Conservation (phyloP, 2,888 invertebrate genomes). For the Idaea biselata region DNA sequence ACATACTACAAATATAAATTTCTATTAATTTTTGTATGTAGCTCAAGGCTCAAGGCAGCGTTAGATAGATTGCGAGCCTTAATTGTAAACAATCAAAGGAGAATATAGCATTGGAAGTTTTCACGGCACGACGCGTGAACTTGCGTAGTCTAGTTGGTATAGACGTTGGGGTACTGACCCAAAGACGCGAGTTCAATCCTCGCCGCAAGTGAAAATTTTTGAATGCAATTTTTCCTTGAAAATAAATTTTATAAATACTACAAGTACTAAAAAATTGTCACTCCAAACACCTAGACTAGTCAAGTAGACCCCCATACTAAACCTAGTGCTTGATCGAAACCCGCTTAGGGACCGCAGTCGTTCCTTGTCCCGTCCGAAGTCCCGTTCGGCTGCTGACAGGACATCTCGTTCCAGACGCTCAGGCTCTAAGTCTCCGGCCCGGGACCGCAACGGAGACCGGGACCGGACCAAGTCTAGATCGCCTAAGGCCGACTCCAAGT, state of each 20-base stretch:
- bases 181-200: too few species aligned
- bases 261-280: slow-evolving; percentile 17
- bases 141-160: too few species aligned
- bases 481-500: slow-evolving; percentile 63
- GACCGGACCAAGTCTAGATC: slow-evolving; percentile 74
- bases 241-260: not conserved
- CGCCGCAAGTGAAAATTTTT: too few species aligned
- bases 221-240: too few species aligned
- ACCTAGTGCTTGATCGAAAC: slow-evolving; percentile 18
- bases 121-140: too few species aligned
- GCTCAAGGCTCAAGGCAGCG: too few species aligned
- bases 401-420: slow-evolving; percentile 47
- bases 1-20: too few species aligned
- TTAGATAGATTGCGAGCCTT: too few species aligned
- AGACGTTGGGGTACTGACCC: too few species aligned
- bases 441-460: slow-evolving; percentile 31
- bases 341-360: slow-evolving; percentile 64
- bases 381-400: slow-evolving; percentile 41
- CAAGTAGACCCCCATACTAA: slow-evolving; percentile 31
- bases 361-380: slow-evolving; percentile 59
- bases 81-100: too few species aligned
- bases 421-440: slow-evolving; percentile 32
- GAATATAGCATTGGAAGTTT: too few species aligned
- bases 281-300: slow-evolving; percentile 10
- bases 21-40: too few species aligned